Evolutionary conservation across 2,888 invertebrate genomes (phyloP).

Genomic region (Gibbula magus): DNA sequence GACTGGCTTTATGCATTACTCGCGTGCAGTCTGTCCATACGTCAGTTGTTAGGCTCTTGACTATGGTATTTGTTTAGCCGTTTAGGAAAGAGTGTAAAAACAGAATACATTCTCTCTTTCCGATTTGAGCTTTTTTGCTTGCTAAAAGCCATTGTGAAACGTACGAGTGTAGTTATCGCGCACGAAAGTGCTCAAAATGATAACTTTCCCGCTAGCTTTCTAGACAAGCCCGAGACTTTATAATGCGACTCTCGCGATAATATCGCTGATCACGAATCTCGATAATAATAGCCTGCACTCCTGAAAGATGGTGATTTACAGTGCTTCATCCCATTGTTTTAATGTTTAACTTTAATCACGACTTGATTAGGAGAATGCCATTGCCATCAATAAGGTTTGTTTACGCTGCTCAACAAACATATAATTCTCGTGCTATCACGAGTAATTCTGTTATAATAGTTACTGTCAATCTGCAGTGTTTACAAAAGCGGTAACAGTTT

Average conservation of each 20-base stretch:
- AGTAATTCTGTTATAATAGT: not conserved
- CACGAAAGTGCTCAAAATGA: constrained; percentile 1
- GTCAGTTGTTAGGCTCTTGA: not conserved
- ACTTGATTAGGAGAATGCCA: not conserved
- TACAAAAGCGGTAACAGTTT: not conserved
- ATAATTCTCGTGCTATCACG: not conserved
- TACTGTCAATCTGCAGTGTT: not conserved
- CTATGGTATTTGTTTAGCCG: constrained; percentile 4
- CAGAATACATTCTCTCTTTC: constrained; percentile 10
- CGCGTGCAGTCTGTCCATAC: not conserved
- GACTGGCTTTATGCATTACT: not conserved
- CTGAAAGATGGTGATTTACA: not conserved
- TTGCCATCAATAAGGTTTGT: not conserved
- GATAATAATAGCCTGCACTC: not conserved
- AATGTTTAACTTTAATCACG: constrained; percentile 7
- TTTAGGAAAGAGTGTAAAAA: constrained; percentile 11
- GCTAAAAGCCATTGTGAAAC: not conserved
- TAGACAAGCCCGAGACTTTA: not conserved
- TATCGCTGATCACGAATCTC: not conserved
- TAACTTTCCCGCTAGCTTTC: constrained; percentile 1
- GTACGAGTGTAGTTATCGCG: not conserved
- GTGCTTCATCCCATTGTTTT: not conserved
- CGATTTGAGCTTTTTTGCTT: not conserved
- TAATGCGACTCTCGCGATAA: not conserved
- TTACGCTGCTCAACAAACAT: not conserved